phyloP scores from a whole-genome alignment of 2,888 invertebrate species.

The Sthenelais limicola region DNA sequence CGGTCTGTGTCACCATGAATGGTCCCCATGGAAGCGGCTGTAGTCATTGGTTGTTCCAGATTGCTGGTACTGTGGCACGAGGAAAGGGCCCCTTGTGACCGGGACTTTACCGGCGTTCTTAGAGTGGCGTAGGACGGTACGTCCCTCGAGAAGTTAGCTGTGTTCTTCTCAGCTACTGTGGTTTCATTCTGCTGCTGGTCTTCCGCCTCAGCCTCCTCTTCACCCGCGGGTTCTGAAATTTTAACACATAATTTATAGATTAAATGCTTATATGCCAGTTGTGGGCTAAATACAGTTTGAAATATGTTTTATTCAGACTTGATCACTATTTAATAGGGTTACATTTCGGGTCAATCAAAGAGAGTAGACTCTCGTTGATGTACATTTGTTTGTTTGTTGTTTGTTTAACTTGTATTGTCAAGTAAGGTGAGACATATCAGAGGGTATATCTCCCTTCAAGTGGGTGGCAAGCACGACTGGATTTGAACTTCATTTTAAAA shows the following conservation, averaged over 20 bases:
- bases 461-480: too few relatives aligned
- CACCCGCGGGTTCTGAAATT: not conserved
- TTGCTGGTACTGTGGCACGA: conserved; percentile 16
- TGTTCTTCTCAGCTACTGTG: not conserved
- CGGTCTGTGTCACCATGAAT: conserved; percentile 30
- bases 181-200: conserved; percentile 12
- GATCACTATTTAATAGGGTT: too few relatives aligned
- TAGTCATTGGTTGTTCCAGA: conserved; percentile 7
- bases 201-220: conserved; percentile 19
- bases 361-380: too few relatives aligned
- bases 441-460: too few relatives aligned
- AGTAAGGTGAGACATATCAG: too few relatives aligned
- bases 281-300: not conserved
- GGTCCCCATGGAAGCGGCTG: conserved; percentile 31
- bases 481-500: too few relatives aligned
- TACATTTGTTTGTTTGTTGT: too few relatives aligned
- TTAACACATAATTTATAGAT: not conserved
- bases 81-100: conserved; percentile 12
- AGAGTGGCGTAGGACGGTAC: conserved; percentile 20
- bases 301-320: too few relatives aligned
- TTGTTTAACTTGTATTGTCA: too few relatives aligned
- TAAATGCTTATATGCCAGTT: not conserved
- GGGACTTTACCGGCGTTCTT: conserved; percentile 19
- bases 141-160: not conserved
- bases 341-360: too few relatives aligned